A percentile compares a stretch with the other conserved stretches of the same genome.
Evolutionary conservation across 2,797 vertebrate species (phyloP).

Genomic region (Amphiprion clarkii): DNA sequence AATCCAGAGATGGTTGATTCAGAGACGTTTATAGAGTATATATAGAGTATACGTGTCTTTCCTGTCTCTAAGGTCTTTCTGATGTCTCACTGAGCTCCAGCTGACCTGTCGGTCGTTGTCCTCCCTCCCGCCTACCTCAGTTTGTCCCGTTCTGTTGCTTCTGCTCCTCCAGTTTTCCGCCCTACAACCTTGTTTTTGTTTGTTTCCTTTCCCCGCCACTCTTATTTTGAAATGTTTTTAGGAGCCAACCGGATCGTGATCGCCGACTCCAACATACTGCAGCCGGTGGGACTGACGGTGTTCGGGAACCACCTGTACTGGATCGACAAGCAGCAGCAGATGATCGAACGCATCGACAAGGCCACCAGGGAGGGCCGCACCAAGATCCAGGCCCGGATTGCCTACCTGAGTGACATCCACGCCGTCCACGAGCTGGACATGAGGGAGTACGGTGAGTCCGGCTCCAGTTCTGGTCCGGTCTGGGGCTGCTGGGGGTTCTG

Average conservation of each 20-base stretch:
- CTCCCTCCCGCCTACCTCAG: constrained; percentile 43
- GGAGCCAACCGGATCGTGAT: constrained; percentile 95
- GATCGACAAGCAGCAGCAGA: constrained; percentile 98
- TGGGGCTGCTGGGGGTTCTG: no score
- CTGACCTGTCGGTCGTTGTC: constrained; percentile 21
- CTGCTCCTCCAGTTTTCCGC: constrained; percentile 55
- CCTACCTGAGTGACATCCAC: constrained; percentile 96
- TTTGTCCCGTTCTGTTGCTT: constrained; percentile 63
- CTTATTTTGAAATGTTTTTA: constrained; percentile 54
- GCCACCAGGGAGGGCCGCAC: constrained; percentile 93
- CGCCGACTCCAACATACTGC: constrained; percentile 97
- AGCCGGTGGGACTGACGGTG: constrained; percentile 95
- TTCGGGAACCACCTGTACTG: constrained; percentile 97
- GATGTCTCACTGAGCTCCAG: not conserved
- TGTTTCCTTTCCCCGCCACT: constrained; percentile 15
- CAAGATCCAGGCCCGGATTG: constrained; percentile 97
- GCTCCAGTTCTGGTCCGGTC: not conserved
- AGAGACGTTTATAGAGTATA: no score
- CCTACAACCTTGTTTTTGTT: constrained; percentile 64
- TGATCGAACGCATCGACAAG: constrained; percentile 98
- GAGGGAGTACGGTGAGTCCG: constrained; percentile 91
- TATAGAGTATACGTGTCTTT: no score
- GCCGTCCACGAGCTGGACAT: constrained; percentile 93
- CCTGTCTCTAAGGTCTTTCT: no score
- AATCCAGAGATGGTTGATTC: no score